Percentiles rank a stretch among this genome's conserved stretches.
These are phyloP conservation scores for Fragum sueziense DNA, from an alignment of 2,888 invertebrate genomes.

Conservation along the genomic window DNA sequence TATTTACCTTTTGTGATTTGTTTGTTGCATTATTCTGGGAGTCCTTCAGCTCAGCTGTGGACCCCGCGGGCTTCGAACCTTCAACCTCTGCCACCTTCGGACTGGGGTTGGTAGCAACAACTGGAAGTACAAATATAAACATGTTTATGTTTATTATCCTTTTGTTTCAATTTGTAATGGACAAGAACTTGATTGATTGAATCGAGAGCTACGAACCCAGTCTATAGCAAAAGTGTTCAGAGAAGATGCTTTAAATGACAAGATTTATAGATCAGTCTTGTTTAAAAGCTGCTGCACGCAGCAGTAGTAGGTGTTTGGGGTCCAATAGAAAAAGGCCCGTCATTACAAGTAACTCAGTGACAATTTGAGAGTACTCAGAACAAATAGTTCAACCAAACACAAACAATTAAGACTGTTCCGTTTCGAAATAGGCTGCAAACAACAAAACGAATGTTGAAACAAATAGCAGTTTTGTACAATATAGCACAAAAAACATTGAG, in stretches of 20 bases:
- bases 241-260: no score
- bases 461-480: background rate
- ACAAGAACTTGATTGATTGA: no score
- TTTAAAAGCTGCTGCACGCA: no score
- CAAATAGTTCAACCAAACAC: background rate
- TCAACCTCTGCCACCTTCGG: slow-evolving; percentile 34
- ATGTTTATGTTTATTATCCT: no score
- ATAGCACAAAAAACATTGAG: background rate
- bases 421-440: background rate
- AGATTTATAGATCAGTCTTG: no score
- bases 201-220: no score
- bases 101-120: slow-evolving; percentile 20
- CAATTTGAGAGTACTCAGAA: no score
- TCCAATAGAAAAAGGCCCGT: no score
- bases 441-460: background rate
- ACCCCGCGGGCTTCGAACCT: slow-evolving; percentile 4
- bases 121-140: slow-evolving; percentile 18
- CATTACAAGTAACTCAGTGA: no score
- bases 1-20: slow-evolving; percentile 47
- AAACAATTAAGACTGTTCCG: background rate
- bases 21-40: slow-evolving; percentile 34
- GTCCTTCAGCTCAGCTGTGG: slow-evolving; percentile 33
- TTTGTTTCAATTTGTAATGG: no score
- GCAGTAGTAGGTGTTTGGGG: no score
- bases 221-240: no score